phyloP scores from a whole-genome alignment of 2,113 vertebrate species.

The Cyprinus carpio region DNA sequence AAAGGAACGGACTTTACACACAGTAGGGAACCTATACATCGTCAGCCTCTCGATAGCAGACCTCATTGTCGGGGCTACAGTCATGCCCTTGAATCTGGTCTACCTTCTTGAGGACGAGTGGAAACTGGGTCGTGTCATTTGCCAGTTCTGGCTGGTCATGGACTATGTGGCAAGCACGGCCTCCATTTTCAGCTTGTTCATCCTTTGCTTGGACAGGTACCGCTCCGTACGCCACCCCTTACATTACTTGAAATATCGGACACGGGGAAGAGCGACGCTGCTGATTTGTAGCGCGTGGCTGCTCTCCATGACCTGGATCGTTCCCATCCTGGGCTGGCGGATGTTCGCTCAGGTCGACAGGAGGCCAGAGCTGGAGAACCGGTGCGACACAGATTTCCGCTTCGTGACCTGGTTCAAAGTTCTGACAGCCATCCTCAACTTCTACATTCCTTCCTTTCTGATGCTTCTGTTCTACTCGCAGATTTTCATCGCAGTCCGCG shows the following conservation, averaged over 20 bases:
- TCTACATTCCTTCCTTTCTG: constrained; percentile 88
- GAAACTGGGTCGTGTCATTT: constrained; percentile 81
- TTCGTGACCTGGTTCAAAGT: constrained; percentile 92
- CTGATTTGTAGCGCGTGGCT: constrained; percentile 88
- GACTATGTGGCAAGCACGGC: constrained; percentile 96
- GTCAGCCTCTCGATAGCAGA: constrained; percentile 91
- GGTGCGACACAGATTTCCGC: constrained; percentile 91
- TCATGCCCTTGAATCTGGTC: constrained; percentile 91
- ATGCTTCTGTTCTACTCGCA: constrained; percentile 92
- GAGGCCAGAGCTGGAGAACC: constrained; percentile 64
- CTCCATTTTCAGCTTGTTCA: constrained; percentile 92
- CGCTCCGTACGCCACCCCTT: constrained; percentile 90
- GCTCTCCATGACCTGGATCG: constrained; percentile 86
- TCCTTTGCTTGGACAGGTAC: constrained; percentile 90
- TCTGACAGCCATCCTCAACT: constrained; percentile 87
- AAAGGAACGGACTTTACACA: constrained; percentile 88
- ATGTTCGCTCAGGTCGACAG: constrained; percentile 67
- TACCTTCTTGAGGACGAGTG: constrained; percentile 80
- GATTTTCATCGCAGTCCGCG: constrained; percentile 85
- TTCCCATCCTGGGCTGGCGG: constrained; percentile 91
- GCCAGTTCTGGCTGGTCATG: constrained; percentile 97
- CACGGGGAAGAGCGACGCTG: constrained; percentile 79
- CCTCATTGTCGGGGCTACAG: constrained; percentile 86
- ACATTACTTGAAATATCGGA: constrained; percentile 87
- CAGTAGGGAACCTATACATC: constrained; percentile 93